Base-by-base conservation (phyloP, 2,888 invertebrate genomes). In the Drosophila falleni region DNA sequence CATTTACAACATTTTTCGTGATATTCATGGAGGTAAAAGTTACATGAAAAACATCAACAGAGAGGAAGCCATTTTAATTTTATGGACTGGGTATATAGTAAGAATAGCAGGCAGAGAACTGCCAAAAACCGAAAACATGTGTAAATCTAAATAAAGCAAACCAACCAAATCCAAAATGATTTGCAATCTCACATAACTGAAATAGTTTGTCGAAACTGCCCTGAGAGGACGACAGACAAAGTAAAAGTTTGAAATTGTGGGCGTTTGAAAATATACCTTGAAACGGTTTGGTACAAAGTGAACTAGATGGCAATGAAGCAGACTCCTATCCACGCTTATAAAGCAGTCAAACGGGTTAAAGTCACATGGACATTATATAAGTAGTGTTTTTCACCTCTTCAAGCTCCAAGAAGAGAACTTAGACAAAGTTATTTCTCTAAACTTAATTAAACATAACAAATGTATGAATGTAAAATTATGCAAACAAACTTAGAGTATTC, bases 151-250 rank as follows among this genome's bases (percentile, higher is more conserved):
- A 61, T 63, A 65, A 68, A 67, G 59, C 69, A 72, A 67, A 71
- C 74, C 61, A 71, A 71, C 41, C 60, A 66, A 70, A 67, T 26
- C 55, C 55, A 61, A 71, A 55, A 59, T 71, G 56, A 78, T 81
- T 71, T 87, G 69, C 81, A 87, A 77, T 71, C 78, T 67, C 49
- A 65, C 70, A 80, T 81, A 71, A 56, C 71, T 74, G 23, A 65
- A 74, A 84, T 81, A 84, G 81, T 81, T 81, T 65, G 50, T 44
- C 41, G 19, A 61, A 77, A 69, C 58, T 29, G 50, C 47, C 61
- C 50, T 44, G 51, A 33, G 44, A 19, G 19, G 29, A 42, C 58
- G 71, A 62, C 82, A 74, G 60, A 61, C 67, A 80, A 58, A 64
- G 53, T 55, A 62, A 61, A 53, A 50, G 54, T 55, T 64, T 50